A percentile compares a stretch with the other conserved stretches of the same genome.
These are phyloP conservation scores for Tenthredo mesomela DNA, from an alignment of 2,888 invertebrate genomes.

Conservation along the genomic window DNA sequence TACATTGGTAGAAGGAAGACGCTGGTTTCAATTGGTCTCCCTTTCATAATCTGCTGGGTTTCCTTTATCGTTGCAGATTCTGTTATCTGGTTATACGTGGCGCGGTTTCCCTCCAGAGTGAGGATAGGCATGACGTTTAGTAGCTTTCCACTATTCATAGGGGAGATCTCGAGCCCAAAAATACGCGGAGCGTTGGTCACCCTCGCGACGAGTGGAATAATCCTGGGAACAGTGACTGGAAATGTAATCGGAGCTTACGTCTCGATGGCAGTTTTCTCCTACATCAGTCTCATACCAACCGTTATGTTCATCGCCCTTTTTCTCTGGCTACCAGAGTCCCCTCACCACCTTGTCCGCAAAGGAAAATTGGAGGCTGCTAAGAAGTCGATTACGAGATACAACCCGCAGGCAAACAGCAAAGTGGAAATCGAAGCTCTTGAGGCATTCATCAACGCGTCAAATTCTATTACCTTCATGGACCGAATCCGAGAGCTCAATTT, in stretches of 20 bases:
- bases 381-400: conserved; percentile 68
- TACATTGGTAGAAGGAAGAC: conserved; percentile 67
- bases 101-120: conserved; percentile 62
- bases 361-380: conserved; percentile 63
- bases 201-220: conserved; percentile 66
- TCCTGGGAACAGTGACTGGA: conserved; percentile 68
- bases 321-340: conserved; percentile 69
- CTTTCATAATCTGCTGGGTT: conserved; percentile 64
- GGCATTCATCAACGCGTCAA: conserved; percentile 62
- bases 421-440: conserved; percentile 64
- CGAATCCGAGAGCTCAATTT: conserved; percentile 58
- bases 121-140: conserved; percentile 68
- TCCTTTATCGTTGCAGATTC: conserved; percentile 60
- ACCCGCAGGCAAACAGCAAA: conserved; percentile 63
- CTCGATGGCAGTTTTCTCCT: conserved; percentile 65
- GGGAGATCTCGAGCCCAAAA: conserved; percentile 67
- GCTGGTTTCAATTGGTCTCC: conserved; percentile 61
- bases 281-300: conserved; percentile 65
- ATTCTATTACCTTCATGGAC: conserved; percentile 53
- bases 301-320: conserved; percentile 64
- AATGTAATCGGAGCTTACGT: conserved; percentile 69
- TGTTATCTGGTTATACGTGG: conserved; percentile 62
- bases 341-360: conserved; percentile 64
- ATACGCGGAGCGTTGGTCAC: conserved; percentile 71
- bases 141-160: conserved; percentile 66